Base-by-base conservation (phyloP, 2,113 vertebrate species). In the Crypturellus undulatus region DNA sequence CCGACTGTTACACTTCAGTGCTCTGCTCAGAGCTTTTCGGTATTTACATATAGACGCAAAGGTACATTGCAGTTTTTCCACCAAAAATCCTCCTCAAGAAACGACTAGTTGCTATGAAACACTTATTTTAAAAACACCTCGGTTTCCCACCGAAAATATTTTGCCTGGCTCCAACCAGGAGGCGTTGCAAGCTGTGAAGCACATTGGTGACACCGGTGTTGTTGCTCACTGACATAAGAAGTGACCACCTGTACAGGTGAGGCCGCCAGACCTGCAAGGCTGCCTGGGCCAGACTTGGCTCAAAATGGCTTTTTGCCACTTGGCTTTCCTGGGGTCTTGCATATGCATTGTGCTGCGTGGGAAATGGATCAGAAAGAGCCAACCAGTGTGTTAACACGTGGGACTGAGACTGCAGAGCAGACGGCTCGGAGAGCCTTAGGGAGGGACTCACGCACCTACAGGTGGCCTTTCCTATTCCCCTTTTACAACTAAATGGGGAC, bases 361-460 rank as follows among this genome's bases (percentile, higher is more conserved):
- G 47, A 71, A 59, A 19, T 36, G 34, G 30, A 42, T 28, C 79
- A 32, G 51, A 18, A 59, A 45, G 62, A 71, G 15, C 75, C 65
- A 49, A 5, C 9, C 36, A 26, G 49, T 79, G 30, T 0, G 0
- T 64, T 22, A 38, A n/a, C 42, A 28, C 1, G 0, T 0, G 3
- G 56, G 19, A 13, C 47, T 7, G 15, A 1, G 10, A 26, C 26
- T 0, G 0, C 72, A n/a, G 65, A 56, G 76, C 32, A 87, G 70
- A 40, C 36, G 0, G 11, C 94, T 45, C 2, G 34, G 56, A 77
- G 76, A 93, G 86, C 68, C 69, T 38, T 10, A 2, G 26, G 12
- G 28, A 36, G 42, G 62, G 71, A 43, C 5, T 82, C 51, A 28
- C 0, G 0, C 73, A 76, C 42, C 56, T 9, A 2, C 3, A 15